Base-by-base conservation (phyloP, 2,797 vertebrate genomes). In the Cottoperca gobio region DNA sequence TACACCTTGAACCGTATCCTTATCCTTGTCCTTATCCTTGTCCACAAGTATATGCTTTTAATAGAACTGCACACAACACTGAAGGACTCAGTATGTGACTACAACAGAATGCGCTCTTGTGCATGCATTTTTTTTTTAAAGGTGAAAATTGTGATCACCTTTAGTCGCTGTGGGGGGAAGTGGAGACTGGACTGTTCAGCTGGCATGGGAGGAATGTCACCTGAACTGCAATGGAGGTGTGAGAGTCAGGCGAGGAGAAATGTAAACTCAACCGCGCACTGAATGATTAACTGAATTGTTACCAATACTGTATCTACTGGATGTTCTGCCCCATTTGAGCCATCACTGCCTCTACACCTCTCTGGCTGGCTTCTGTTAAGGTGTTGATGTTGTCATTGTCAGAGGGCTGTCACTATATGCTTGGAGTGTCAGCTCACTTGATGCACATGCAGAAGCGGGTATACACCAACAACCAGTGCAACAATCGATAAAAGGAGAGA, bases 191-290 rank as follows among this genome's bases (percentile, higher is more conserved):
- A 93, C 93, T 91, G 87, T 88, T 86, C 86, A 86, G 81, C 73
- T 88, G 88, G 88, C 72, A 90, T 59, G 82, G 66, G 42, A 87
- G 88, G 92, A 92, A 92, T 90, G 88, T 85, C 82, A 79, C 71
- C 2, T 23, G 65, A 83, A 52, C 66, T 67, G 75, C 60, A 73
- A 11, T 31, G 48, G 82, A 73, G 70, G 59, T 54, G 70, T 17
- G 71, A 21, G 78, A 75, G 65, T 67, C 77, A 78, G 50, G 19
- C 10, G 10, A 78, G 68, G 35, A 76, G 65, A 24, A 42, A 81
- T 75, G 76, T 81, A 70, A 87, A 88, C 83, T 61, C 71, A 40
- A 73, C 49, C 7, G 77, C 35, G 31, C 37, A 53, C 72, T 59
- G 10, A 80, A 65, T 81, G 49, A 82, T 70, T 54, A 55, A 82